These are phyloP conservation scores for Peromyscus melanophrys DNA, from an alignment of 2,797 vertebrate genomes.

Conservation along the genomic window DNA sequence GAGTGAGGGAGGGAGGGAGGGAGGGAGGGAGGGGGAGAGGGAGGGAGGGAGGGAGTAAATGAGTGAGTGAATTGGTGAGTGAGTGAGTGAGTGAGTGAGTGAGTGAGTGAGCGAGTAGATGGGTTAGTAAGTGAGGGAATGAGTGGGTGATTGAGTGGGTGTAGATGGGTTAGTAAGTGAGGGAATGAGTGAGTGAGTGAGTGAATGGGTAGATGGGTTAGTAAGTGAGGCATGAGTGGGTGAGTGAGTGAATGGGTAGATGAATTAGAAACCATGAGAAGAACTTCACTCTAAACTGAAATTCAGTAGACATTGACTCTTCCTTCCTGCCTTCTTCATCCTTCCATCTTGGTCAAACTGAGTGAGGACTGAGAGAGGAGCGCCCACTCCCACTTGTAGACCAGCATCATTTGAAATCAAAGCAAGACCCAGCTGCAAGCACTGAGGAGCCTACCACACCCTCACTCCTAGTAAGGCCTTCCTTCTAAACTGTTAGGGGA, in stretches of 20 bases:
- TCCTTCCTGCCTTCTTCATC: neutral
- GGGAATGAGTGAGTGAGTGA: neutral
- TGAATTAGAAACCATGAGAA: neutral
- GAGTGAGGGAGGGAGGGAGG: no score
- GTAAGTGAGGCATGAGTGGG: neutral
- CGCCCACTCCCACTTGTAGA: neutral
- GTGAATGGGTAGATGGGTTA: neutral
- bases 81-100: neutral
- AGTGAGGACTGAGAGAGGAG: neutral
- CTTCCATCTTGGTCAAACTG: neutral
- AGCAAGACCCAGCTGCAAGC: neutral
- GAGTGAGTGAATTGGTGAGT: neutral
- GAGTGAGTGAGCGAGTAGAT: neutral
- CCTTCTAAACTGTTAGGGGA: neutral
- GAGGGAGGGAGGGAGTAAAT: neutral
- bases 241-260: neutral
- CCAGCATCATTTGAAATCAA: neutral
- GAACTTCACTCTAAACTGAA: neutral
- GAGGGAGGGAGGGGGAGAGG: no score
- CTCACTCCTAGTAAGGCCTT: neutral
- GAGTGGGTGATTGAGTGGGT: rapidly evolving
- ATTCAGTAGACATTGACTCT: neutral
- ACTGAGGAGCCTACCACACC: neutral
- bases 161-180: rapidly evolving
- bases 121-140: neutral